Evolutionary conservation across 2,888 invertebrate species (phyloP).

Genomic region (Thera britannica): DNA sequence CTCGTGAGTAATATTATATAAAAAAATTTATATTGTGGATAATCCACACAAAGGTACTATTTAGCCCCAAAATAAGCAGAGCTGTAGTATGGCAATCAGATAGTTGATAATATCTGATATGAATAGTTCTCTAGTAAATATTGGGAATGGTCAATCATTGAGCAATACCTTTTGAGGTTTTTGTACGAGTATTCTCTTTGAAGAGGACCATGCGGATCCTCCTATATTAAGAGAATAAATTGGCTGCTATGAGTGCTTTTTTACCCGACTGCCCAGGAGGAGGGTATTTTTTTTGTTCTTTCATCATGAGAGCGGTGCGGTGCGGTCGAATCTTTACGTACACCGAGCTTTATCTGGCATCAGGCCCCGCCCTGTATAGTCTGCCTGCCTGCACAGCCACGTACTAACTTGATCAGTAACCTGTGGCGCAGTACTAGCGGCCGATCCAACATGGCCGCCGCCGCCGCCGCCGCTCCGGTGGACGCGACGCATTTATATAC

Average conservation of each 20-base stretch:
- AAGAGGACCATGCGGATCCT: neutral
- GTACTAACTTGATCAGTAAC: constrained; percentile 17
- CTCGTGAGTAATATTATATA: too few species aligned
- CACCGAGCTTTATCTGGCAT: constrained; percentile 72
- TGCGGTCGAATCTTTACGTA: constrained; percentile 27
- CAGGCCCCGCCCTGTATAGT: constrained; percentile 61
- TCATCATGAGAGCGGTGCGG: constrained; percentile 32
- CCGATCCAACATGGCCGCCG: constrained; percentile 45
- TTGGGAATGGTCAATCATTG: too few species aligned
- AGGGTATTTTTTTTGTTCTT: constrained; percentile 32
- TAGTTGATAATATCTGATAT: too few species aligned
- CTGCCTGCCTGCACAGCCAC: constrained; percentile 20
- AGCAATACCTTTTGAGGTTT: too few species aligned
- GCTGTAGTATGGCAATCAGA: too few species aligned
- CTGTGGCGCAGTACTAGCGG: constrained; percentile 49
- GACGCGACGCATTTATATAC: constrained; percentile 64
- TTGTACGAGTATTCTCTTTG: too few species aligned
- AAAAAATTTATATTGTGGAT: too few species aligned
- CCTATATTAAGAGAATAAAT: constrained; percentile 22
- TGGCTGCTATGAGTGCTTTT: constrained; percentile 33
- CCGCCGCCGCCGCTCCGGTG: constrained; percentile 31
- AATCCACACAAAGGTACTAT: too few species aligned
- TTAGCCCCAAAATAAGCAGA: too few species aligned
- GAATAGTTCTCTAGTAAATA: too few species aligned
- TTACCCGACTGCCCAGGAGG: constrained; percentile 18